These are phyloP conservation scores for Desmodus rotundus DNA, from an alignment of 2,113 vertebrate species.

Conservation along the genomic window DNA sequence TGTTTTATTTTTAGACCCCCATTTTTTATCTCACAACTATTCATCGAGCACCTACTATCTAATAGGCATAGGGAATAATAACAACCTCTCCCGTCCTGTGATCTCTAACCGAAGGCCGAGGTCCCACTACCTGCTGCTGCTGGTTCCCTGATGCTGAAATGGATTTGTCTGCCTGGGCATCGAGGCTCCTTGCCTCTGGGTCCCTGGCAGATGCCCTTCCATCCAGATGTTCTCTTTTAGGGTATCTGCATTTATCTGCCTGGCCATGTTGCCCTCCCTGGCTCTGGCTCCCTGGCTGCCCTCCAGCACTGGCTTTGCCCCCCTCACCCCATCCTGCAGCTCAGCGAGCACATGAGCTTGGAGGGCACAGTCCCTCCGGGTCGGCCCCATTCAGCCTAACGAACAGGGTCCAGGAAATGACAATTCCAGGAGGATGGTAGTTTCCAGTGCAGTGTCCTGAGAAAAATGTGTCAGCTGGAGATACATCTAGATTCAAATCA, in stretches of 20 bases:
- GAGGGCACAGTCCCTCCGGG: background rate
- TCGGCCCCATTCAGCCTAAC: background rate
- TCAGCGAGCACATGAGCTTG: background rate
- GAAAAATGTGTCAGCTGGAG: background rate
- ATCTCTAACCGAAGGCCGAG: background rate
- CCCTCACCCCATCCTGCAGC: background rate
- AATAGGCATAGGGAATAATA: background rate
- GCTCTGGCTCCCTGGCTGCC: background rate
- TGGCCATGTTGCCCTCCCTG: background rate
- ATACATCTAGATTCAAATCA: background rate
- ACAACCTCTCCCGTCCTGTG: background rate
- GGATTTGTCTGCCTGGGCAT: background rate
- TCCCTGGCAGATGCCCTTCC: background rate
- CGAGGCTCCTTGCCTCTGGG: background rate
- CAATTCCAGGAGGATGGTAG: background rate
- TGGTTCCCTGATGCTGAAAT: background rate
- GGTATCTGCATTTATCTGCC: background rate
- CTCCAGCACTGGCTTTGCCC: background rate
- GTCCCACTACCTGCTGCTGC: background rate
- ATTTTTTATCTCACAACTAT: background rate
- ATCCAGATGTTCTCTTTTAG: background rate
- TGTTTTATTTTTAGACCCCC: background rate
- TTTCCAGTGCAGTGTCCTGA: background rate
- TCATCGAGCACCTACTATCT: background rate
- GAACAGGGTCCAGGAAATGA: background rate